Evolutionary conservation across 2,797 vertebrate genomes (phyloP).

Genomic region (Enteromius argenteus): DNA sequence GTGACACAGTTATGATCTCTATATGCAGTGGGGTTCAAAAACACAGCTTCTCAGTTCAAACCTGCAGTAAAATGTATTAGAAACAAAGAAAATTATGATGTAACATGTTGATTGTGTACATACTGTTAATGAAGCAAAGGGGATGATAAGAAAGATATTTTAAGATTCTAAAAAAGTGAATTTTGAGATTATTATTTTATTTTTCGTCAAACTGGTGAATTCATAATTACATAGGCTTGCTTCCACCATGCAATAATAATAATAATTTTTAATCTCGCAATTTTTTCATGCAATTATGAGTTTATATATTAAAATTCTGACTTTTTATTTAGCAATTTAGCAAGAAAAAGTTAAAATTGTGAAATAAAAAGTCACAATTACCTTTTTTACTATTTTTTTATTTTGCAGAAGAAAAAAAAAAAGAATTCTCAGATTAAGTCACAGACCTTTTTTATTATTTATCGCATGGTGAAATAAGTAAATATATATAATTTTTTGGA

Average conservation of each 20-base stretch:
- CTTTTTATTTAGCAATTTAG: neutral
- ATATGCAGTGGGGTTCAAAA: slow-evolving; percentile 17
- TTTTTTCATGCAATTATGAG: neutral
- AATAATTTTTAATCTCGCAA: neutral
- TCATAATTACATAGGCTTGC: neutral
- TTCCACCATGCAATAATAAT: neutral
- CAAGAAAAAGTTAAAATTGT: neutral
- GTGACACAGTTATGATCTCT: slow-evolving; percentile 24
- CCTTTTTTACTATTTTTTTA: neutral
- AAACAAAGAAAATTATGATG: neutral
- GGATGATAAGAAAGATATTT: neutral
- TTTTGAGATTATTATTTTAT: neutral
- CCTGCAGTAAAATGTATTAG: neutral
- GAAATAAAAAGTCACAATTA: neutral
- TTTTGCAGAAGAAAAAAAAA: neutral
- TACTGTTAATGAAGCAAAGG: neutral
- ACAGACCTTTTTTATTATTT: neutral
- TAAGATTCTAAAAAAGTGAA: neutral
- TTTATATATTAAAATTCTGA: neutral
- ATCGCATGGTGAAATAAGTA: neutral
- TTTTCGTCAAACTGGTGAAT: neutral
- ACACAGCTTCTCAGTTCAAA: neutral
- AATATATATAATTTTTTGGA: neutral
- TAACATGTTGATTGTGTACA: neutral
- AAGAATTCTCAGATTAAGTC: neutral